Conservation (phyloP, 2,113 vertebrate genomes). For the Ptyas mucosa region DNA sequence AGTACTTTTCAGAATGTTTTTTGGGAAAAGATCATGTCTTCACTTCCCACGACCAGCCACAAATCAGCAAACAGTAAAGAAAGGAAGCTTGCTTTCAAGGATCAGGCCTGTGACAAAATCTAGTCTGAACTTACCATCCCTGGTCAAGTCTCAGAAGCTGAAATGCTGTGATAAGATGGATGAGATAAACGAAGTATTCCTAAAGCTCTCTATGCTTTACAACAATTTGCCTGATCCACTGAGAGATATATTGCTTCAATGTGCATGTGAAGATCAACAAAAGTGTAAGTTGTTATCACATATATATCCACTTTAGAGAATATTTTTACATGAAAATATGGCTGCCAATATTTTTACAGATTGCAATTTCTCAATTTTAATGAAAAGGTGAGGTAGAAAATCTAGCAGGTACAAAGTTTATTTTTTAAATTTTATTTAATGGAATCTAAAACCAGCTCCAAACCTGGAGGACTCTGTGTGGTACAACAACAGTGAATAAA, state of each 20-base stretch:
- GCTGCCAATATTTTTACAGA: background rate
- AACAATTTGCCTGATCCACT: slow-evolving; percentile 43
- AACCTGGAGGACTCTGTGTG: background rate
- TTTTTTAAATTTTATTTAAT: background rate
- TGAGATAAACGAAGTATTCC: slow-evolving; percentile 29
- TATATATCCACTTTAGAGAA: background rate
- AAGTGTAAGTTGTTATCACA: background rate
- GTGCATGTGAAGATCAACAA: slow-evolving; percentile 31
- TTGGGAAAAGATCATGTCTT: background rate
- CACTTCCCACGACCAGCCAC: background rate
- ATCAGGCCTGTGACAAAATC: background rate
- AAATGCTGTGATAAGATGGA: slow-evolving; percentile 11
- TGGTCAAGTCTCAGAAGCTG: background rate
- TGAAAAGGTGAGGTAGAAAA: background rate
- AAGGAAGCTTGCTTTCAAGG: background rate
- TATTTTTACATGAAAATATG: background rate
- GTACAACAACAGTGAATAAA: background rate
- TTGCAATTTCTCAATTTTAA: background rate
- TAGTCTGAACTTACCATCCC: background rate
- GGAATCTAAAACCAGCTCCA: background rate
- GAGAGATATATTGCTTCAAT: slow-evolving; percentile 33
- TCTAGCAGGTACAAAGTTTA: background rate
- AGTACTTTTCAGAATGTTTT: background rate
- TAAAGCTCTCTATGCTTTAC: slow-evolving; percentile 43
- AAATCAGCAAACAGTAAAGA: background rate